These are phyloP conservation scores for Erythrocercus mccallii DNA, from an alignment of 2,113 vertebrate species.

Conservation along the genomic window DNA sequence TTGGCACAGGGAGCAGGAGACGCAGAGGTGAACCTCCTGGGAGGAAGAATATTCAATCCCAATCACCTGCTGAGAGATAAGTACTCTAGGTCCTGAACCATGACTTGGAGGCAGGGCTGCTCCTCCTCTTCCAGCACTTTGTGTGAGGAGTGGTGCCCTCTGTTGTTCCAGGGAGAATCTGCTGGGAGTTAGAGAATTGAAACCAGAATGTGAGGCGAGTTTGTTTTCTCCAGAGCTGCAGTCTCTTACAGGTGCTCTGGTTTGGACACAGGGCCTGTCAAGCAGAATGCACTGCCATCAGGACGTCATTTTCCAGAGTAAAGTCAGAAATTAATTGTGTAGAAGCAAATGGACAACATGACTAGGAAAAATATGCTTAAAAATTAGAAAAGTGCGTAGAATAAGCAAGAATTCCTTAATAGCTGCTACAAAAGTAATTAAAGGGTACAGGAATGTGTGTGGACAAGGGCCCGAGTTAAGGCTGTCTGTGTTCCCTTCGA, in stretches of 20 bases:
- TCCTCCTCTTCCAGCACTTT: background rate
- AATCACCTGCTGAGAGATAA: background rate
- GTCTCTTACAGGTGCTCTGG: background rate
- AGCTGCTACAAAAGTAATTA: background rate
- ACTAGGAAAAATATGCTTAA: background rate
- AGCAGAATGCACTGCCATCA: background rate
- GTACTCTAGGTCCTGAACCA: background rate
- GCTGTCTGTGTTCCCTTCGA: background rate
- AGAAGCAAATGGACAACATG: background rate
- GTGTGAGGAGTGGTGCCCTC: background rate
- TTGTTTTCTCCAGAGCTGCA: background rate
- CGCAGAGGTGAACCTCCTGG: background rate
- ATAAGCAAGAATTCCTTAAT: background rate
- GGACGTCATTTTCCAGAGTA: background rate
- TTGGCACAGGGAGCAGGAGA: background rate
- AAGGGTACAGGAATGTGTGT: background rate
- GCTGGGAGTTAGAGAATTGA: background rate
- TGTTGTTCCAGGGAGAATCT: slow-evolving; percentile 1
- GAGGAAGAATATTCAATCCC: background rate
- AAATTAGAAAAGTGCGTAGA: background rate
- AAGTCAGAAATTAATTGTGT: background rate
- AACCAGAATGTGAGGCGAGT: background rate
- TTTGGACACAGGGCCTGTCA: background rate
- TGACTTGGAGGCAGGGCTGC: background rate
- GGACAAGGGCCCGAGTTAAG: background rate